Base-by-base conservation (phyloP, 1,140 invertebrate species). In the Vanessa tameamea region DNA sequence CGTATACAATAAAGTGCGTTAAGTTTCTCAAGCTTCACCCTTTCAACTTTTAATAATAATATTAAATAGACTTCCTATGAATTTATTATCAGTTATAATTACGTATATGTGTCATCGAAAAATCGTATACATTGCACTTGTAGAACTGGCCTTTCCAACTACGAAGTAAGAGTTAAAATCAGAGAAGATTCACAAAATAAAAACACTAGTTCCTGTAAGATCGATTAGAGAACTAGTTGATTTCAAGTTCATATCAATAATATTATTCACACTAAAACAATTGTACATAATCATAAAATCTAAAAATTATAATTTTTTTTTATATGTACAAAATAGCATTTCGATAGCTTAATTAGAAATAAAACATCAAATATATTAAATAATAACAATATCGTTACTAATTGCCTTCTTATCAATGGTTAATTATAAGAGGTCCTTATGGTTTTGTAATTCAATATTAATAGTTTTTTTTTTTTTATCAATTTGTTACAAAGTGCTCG, bases 301-400 rank as follows among this genome's bases (percentile, higher is more conserved):
- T 92, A 88, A 88, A 87, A 88, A 90, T 89, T 87, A 91, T 87
- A 79, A 82, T 86, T 61, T 61, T 84, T n/a, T 20, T 89, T 82
- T 87, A 82, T 90, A 92, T 91, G 84, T 90, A 92, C 89, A 92
- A 81, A 90, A 90, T 91, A 90, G 87, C 87, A 85, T 86, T 89
- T 90, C 78, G 81, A 88, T 88, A 91, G 88, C 87, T 92, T 91
- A 90, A 92, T 87, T 92, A 89, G 86, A 93, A 93, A 93, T 92
- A 93, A 92, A 92, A 92, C 89, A 88, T 92, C 87, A 91, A 92
- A 93, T 93, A 93, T 93, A 93, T 93, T 93, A 93, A 92, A 93
- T 92, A 91, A 93, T 92, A 92, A 93, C 90, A 93, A 93, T 91
- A 93, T 93, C 86, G 87, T 89, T 89, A 93, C 89, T 92, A 93